Evolutionary conservation across 2,797 vertebrate genomes (phyloP).

Genomic region (Glossophaga mutica): DNA sequence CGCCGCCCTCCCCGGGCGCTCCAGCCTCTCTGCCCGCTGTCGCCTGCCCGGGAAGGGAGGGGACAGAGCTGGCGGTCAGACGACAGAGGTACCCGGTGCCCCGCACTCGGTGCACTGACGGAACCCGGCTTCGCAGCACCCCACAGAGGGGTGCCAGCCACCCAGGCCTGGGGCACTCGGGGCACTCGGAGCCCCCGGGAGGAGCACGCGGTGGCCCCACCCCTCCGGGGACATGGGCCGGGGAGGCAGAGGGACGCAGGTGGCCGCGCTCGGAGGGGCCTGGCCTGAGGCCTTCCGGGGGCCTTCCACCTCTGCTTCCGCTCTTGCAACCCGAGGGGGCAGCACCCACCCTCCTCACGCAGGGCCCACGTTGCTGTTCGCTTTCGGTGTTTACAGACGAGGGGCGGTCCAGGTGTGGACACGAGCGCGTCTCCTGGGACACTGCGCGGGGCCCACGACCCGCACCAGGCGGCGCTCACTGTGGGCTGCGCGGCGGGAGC

Average conservation of each 20-base stretch:
- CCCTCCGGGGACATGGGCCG: neutral
- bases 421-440: neutral
- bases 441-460: neutral
- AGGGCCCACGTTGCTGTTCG: neutral
- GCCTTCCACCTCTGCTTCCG: neutral
- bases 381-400: neutral
- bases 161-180: neutral
- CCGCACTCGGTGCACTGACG: fast-evolving
- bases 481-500: neutral
- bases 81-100: fast-evolving
- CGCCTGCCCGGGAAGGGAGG: neutral
- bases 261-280: fast-evolving
- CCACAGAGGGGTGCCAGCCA: neutral
- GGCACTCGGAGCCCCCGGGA: neutral
- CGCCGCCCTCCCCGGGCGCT: neutral
- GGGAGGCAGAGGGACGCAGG: fast-evolving
- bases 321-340: fast-evolving
- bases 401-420: neutral
- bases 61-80: neutral
- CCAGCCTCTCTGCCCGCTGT: neutral
- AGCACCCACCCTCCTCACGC: neutral
- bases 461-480: fast-evolving
- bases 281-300: too few species aligned
- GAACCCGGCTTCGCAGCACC: neutral
- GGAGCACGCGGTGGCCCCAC: neutral